Conservation (phyloP, 2,797 vertebrate species). For the Lates japonicus region DNA sequence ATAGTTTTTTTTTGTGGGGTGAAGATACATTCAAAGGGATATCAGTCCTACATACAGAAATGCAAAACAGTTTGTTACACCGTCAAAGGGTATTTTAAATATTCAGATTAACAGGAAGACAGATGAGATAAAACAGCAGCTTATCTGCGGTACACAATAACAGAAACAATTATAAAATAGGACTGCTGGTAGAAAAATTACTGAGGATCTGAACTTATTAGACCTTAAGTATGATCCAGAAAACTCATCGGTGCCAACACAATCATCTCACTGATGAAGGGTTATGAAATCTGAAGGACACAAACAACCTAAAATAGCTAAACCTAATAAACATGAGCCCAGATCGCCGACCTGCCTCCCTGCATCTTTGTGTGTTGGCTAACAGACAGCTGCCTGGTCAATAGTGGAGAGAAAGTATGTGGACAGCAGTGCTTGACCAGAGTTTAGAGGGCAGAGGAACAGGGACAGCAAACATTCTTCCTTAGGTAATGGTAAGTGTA, state of each 20-base stretch:
- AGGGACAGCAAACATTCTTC: conserved; percentile 44
- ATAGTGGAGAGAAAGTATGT: conserved; percentile 27
- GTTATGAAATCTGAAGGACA: neutral
- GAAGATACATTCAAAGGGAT: neutral
- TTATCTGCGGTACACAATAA: neutral
- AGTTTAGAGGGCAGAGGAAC: conserved; percentile 40
- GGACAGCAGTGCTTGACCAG: conserved; percentile 31
- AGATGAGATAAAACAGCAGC: neutral
- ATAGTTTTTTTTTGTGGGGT: neutral
- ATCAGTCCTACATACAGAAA: neutral
- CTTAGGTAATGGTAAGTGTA: conserved; percentile 30
- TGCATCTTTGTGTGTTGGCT: conserved; percentile 50
- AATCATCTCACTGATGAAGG: neutral
- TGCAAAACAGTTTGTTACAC: neutral
- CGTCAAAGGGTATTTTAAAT: neutral
- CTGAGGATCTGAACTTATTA: neutral
- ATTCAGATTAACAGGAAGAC: neutral
- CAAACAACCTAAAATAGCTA: conserved; percentile 5
- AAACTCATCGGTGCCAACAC: neutral
- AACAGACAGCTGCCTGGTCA: conserved; percentile 50
- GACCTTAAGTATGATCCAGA: neutral
- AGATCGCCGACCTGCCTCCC: conserved; percentile 15
- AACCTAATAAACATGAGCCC: neutral
- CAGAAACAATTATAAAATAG: neutral
- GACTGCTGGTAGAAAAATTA: neutral